A percentile compares a stretch with the other conserved stretches of the same genome.
phyloP scores from a whole-genome alignment of 1,140 invertebrate genomes.

The Frieseomelitta varia region DNA sequence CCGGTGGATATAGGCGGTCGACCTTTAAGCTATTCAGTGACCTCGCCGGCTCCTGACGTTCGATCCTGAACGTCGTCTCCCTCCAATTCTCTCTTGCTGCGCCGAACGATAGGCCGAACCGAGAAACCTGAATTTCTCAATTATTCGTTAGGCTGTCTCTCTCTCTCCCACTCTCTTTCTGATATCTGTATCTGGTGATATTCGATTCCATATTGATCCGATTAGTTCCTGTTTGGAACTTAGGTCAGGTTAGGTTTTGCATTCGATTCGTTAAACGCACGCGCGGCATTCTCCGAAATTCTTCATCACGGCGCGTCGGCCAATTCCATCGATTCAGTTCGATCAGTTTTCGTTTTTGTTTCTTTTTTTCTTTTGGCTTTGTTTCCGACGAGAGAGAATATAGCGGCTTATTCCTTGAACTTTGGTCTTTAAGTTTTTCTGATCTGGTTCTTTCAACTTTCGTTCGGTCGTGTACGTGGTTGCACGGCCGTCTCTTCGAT shows the following conservation, averaged over 20 bases:
- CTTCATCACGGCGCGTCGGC: too few relatives aligned
- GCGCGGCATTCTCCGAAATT: too few relatives aligned
- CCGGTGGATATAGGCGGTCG: constrained; percentile 45
- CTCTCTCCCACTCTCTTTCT: too few relatives aligned
- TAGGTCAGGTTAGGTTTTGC: background rate
- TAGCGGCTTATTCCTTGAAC: background rate
- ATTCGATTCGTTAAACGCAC: too few relatives aligned
- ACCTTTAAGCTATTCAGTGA: constrained; percentile 53
- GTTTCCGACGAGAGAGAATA: background rate
- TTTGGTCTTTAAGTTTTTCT: too few relatives aligned
- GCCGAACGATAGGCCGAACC: constrained; percentile 3
- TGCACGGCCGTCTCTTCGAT: too few relatives aligned
- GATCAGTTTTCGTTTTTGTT: too few relatives aligned
- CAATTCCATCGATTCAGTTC: background rate
- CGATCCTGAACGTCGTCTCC: constrained; percentile 43
- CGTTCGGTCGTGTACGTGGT: too few relatives aligned
- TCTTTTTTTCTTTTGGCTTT: too few relatives aligned
- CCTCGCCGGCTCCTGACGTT: constrained; percentile 47
- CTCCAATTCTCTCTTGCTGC: background rate
- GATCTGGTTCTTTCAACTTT: background rate
- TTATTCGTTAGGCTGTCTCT: constrained; percentile 10
- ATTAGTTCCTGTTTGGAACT: background rate
- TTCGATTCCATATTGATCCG: background rate
- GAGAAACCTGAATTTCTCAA: constrained; percentile 43
- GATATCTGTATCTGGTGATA: background rate